Evolutionary conservation across 2,888 invertebrate genomes (phyloP).

Genomic region (Hoplodrina ambigua): DNA sequence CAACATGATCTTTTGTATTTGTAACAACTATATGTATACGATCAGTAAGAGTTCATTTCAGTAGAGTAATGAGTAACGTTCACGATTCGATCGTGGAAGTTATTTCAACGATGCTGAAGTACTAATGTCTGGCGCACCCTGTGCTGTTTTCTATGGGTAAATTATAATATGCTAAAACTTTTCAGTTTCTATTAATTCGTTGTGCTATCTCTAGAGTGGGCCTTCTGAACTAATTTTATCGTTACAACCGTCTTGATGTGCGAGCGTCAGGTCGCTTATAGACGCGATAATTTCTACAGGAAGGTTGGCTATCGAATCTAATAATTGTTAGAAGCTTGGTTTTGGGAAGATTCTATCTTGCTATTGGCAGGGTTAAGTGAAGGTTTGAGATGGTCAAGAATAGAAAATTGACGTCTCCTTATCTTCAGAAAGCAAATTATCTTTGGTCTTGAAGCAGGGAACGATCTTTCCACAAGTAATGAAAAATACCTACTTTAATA

Average conservation of each 20-base stretch:
- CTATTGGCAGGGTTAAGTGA: neutral
- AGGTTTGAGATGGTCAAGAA: neutral
- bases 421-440: neutral
- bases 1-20: too few relatives aligned
- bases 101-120: neutral
- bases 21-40: too few relatives aligned
- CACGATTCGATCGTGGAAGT: too few relatives aligned
- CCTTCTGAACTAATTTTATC: neutral
- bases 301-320: constrained; percentile 20
- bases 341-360: too few relatives aligned
- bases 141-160: too few relatives aligned
- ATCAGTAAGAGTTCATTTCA: too few relatives aligned
- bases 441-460: neutral
- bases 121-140: too few relatives aligned
- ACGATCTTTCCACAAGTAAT: neutral
- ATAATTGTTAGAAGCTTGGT: constrained; percentile 8
- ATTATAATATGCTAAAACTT: too few relatives aligned
- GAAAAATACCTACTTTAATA: too few relatives aligned
- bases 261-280: constrained; percentile 10
- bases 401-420: neutral
- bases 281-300: constrained; percentile 9
- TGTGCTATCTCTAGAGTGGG: neutral
- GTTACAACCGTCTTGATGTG: neutral
- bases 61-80: too few relatives aligned
- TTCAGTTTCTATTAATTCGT: neutral